These are phyloP conservation scores for Drosophila virilis DNA, from an alignment of 1,140 invertebrate species.

Conservation along the genomic window DNA sequence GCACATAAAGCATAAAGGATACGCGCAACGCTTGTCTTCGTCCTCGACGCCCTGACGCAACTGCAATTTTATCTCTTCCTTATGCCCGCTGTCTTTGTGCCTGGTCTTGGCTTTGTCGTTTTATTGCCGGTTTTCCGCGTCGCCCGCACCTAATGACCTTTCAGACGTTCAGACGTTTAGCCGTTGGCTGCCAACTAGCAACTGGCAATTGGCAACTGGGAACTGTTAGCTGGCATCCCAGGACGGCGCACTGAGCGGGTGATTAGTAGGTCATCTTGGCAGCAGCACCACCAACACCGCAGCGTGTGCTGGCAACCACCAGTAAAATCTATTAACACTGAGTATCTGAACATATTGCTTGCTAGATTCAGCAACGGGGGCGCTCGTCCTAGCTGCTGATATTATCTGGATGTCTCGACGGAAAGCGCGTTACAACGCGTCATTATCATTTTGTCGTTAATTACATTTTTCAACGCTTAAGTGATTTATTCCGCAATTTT, in stretches of 20 bases:
- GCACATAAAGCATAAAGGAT: conserved; percentile 75
- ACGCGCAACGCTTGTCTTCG: conserved; percentile 39
- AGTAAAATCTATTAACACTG: conserved; percentile 70
- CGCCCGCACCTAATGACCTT: conserved; percentile 72
- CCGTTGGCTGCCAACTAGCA: conserved; percentile 17
- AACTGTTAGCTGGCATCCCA: conserved; percentile 5
- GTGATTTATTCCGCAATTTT: conserved; percentile 82
- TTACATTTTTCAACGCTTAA: conserved; percentile 82
- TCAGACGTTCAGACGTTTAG: conserved; percentile 26
- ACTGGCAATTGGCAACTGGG: conserved; percentile 7
- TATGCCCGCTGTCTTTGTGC: conserved; percentile 64
- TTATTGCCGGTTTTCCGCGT: conserved; percentile 76
- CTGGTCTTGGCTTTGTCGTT: conserved; percentile 72
- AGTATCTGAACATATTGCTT: conserved; percentile 58
- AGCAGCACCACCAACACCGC: neutral
- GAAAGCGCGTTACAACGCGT: conserved; percentile 70
- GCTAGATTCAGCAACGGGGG: conserved; percentile 23
- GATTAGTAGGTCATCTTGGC: conserved; percentile 56
- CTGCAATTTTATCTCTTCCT: conserved; percentile 77
- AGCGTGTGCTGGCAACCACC: conserved; percentile 31
- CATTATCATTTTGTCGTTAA: conserved; percentile 83
- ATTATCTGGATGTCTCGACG: conserved; percentile 36
- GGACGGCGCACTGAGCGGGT: conserved; percentile 57
- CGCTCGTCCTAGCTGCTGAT: neutral
- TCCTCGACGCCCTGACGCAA: conserved; percentile 22